A percentile compares a stretch with the other conserved stretches of the same genome.
phyloP scores from a whole-genome alignment of 1,140 invertebrate species.

The Rhopalosiphum maidis region DNA sequence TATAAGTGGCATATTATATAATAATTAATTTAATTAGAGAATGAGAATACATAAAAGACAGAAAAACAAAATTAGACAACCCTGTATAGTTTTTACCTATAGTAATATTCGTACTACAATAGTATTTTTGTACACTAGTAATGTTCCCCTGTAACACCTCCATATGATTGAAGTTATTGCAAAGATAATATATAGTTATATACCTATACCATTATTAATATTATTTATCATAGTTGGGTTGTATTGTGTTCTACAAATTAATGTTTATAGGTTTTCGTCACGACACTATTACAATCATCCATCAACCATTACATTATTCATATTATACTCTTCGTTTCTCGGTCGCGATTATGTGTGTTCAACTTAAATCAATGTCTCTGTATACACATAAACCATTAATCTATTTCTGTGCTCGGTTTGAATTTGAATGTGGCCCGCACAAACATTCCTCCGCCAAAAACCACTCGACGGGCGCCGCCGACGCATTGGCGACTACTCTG shows the following conservation, averaged over 20 bases:
- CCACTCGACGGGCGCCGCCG: not conserved
- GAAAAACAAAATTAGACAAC: not conserved
- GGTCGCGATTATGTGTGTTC: not conserved
- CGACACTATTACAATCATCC: not conserved
- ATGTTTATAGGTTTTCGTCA: not conserved
- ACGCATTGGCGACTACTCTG: slow-evolving; percentile 4
- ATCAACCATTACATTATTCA: not conserved
- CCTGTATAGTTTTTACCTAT: not conserved
- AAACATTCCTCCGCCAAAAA: slow-evolving; percentile 20
- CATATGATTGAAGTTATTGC: not conserved
- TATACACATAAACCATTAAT: slow-evolving; percentile 29
- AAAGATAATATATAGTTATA: no score
- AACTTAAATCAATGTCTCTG: slow-evolving; percentile 6
- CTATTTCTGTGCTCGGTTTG: not conserved
- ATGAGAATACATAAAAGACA: not conserved
- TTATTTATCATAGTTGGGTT: slow-evolving; percentile 8
- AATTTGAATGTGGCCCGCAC: not conserved
- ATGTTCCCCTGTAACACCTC: not conserved
- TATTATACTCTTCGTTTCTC: not conserved
- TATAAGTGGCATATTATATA: not conserved
- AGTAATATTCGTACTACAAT: not conserved
- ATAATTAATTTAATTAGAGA: not conserved
- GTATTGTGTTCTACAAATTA: not conserved
- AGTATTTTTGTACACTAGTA: not conserved
- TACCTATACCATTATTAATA: not conserved